Conservation (phyloP, 1,140 invertebrate species). For the Platyscapa corneri region DNA sequence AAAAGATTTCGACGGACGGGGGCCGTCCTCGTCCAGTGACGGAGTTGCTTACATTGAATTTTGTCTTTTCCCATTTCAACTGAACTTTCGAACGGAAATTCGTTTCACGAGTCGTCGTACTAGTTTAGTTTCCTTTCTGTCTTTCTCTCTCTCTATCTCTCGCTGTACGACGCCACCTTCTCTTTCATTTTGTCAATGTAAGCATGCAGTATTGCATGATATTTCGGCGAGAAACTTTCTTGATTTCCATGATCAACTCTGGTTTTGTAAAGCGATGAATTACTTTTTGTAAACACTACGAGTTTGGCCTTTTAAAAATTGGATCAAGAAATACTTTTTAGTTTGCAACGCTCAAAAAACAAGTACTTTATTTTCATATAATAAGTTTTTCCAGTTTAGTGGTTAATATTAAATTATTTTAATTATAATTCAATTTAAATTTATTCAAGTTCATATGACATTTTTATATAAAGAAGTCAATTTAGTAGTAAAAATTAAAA, state of each 20-base stretch:
- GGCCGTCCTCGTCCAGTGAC: background rate
- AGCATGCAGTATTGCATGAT: background rate
- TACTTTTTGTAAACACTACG: no score
- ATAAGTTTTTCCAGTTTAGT: no score
- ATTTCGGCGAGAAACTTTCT: background rate
- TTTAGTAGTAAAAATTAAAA: no score
- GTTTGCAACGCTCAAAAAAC: no score
- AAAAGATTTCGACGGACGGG: slow-evolving; percentile 47
- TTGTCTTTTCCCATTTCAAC: background rate
- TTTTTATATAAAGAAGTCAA: no score
- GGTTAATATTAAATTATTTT: no score
- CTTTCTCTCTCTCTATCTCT: background rate
- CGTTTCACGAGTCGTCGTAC: slow-evolving; percentile 56
- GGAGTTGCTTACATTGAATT: slow-evolving; percentile 52
- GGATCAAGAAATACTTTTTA: no score
- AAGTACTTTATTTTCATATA: no score
- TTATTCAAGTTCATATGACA: no score
- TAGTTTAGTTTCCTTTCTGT: background rate
- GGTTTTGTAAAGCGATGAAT: background rate
- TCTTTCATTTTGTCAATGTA: background rate
- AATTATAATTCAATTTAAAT: no score
- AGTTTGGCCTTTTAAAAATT: no score
- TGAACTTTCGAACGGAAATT: slow-evolving; percentile 57
- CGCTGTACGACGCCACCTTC: background rate
- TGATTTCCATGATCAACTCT: background rate